Base-by-base conservation (phyloP, 1,140 invertebrate species). In the Potamilus streckersoni region DNA sequence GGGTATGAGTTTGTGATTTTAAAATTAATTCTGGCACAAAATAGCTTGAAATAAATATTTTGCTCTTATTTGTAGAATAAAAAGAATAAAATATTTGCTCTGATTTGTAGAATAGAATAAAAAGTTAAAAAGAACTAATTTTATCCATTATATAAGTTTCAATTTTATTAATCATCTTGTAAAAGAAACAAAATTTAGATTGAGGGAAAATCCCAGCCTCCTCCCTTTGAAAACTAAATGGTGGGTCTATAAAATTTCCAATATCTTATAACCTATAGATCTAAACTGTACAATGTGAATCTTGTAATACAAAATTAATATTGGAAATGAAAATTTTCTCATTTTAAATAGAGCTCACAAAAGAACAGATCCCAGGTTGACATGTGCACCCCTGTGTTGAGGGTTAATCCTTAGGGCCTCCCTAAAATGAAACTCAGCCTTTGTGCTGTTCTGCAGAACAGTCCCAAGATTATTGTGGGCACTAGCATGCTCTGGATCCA, bases 401-500 rank as follows among this genome's bases (percentile, higher is more conserved):
- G 94, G 92, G 78, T 94, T 93, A 76, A 94, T 93, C 56, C 92
- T 90, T 63, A 97, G 93, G 2, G 95, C 95, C 55, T 93, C 91
- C 74, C 94, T 88, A 89, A 95, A 96, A 85, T 95, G 94, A 66
- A 91, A 86, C 85, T 96, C 94, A 6, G 95, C 94, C 82, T 93
- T 92, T 13, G 71, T 78, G 11, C 90, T 87, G 60, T 93, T 93
- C 17, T 91, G 89, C 66, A 96, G 92, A 73, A 96, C 86, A 0
- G 95, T 96, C 17, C 95, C 96, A 55, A 97, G 92, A 90, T 97
- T 97, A 87, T 96, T 97, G 88, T 96, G 94, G 0, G 95, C 95
- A 86, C 95, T 96, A 0, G 95, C 94, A 87, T 96, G 95, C 23
- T 93, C 92, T 31, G 95, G 95, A 94, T 95, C 96, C 70, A 96